phyloP scores from a whole-genome alignment of 2,797 vertebrate genomes.

The Pempheris klunzingeri region DNA sequence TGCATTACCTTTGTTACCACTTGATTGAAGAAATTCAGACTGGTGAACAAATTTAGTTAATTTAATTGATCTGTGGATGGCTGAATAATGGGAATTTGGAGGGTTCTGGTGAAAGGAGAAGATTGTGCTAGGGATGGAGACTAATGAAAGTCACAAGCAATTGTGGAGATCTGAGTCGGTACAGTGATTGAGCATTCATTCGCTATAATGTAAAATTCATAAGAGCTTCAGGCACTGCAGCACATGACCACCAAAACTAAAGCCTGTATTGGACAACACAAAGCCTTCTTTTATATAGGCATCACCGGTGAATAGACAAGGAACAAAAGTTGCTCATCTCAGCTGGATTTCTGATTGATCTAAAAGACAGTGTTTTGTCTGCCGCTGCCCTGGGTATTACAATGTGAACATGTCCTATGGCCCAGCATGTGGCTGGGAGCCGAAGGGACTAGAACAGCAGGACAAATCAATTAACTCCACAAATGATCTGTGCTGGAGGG shows the following conservation, averaged over 20 bases:
- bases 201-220: constrained; percentile 14
- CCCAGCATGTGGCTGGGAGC: constrained; percentile 58
- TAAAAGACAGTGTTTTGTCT: constrained; percentile 47
- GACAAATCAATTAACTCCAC: constrained; percentile 77
- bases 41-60: not conserved
- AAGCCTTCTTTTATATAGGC: constrained; percentile 7
- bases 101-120: not conserved
- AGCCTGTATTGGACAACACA: constrained; percentile 10
- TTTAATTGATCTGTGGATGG: not conserved
- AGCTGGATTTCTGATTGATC: constrained; percentile 60
- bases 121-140: not conserved
- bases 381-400: constrained; percentile 42
- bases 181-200: not conserved
- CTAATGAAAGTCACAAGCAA: not conserved
- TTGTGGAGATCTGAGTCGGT: constrained; percentile 13
- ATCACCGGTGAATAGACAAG: not conserved
- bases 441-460: constrained; percentile 61
- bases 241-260: constrained; percentile 1
- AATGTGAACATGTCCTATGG: constrained; percentile 56
- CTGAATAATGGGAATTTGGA: constrained; percentile 12
- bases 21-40: not conserved
- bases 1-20: not conserved
- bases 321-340: constrained; percentile 26
- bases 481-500: constrained; percentile 62
- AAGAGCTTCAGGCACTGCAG: not conserved